These are phyloP conservation scores for Poeciliopsis prolifica DNA, from an alignment of 2,113 vertebrate genomes.

Conservation along the genomic window DNA sequence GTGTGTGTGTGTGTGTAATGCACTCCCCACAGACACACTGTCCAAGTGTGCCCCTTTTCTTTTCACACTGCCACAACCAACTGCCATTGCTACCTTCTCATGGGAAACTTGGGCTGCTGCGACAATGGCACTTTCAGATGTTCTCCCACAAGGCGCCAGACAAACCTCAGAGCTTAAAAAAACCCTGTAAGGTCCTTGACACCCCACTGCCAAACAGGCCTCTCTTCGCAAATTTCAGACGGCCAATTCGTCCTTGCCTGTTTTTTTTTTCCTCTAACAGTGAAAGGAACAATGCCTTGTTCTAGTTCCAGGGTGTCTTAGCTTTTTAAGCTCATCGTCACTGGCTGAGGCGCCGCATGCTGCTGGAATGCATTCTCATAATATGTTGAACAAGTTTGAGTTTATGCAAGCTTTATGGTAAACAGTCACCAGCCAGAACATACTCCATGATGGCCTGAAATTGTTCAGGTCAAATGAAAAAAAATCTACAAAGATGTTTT, in stretches of 20 bases:
- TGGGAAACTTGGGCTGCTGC: constrained; percentile 29
- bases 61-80: constrained; percentile 11
- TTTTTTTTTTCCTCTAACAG: constrained; percentile 8
- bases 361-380: constrained; percentile 29
- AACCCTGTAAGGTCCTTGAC: constrained; percentile 12
- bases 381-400: constrained; percentile 45
- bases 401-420: constrained; percentile 53
- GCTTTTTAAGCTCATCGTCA: constrained; percentile 34
- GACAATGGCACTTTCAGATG: constrained; percentile 60
- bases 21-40: constrained; percentile 54
- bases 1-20: constrained; percentile 45
- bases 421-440: constrained; percentile 39
- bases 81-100: constrained; percentile 11
- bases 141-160: constrained; percentile 49
- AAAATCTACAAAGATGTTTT: background rate
- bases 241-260: constrained; percentile 13
- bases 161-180: constrained; percentile 27
- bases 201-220: constrained; percentile 3
- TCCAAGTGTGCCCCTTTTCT: constrained; percentile 28
- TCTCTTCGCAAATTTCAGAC: background rate
- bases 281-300: constrained; percentile 38
- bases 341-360: constrained; percentile 43
- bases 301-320: constrained; percentile 49
- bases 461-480: constrained; percentile 19
- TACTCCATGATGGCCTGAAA: background rate